These are phyloP conservation scores for Drosophila ogumai DNA, from an alignment of 1,140 invertebrate species.

Conservation along the genomic window DNA sequence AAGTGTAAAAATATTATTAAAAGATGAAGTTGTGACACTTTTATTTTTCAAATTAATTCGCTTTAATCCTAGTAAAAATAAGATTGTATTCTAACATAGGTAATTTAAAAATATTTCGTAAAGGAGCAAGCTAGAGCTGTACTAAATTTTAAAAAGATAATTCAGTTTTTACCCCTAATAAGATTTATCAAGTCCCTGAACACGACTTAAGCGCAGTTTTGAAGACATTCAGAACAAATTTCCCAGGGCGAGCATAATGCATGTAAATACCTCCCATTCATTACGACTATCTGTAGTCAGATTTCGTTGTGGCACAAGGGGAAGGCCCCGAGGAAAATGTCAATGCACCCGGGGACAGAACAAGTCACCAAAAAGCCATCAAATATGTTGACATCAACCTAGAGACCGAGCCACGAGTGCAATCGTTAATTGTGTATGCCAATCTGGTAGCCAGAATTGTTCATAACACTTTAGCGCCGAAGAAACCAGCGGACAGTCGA, in stretches of 20 bases:
- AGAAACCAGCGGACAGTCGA: constrained; percentile 27
- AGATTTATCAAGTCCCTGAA: constrained; percentile 28
- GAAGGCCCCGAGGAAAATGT: constrained; percentile 39
- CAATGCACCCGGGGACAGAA: constrained; percentile 59
- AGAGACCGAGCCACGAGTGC: constrained; percentile 59
- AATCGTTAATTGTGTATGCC: constrained; percentile 77
- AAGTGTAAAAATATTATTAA: neutral
- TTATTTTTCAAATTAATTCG: neutral
- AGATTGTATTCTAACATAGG: no score
- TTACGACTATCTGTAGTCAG: constrained; percentile 47
- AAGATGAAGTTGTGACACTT: no score
- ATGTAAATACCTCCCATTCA: constrained; percentile 42
- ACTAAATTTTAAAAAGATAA: neutral
- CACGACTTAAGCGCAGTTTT: constrained; percentile 2
- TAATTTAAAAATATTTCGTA: neutral
- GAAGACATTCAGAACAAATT: constrained; percentile 14
- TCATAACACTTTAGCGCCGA: constrained; percentile 69
- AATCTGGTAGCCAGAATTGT: constrained; percentile 68
- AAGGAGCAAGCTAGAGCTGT: neutral
- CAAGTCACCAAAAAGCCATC: constrained; percentile 24
- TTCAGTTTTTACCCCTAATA: neutral
- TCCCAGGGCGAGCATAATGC: constrained; percentile 50
- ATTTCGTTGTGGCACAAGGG: constrained; percentile 37
- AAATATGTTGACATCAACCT: constrained; percentile 43
- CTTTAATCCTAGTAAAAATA: no score